Base-by-base conservation (phyloP, 2,888 invertebrate species). In the Ceramica pisi region DNA sequence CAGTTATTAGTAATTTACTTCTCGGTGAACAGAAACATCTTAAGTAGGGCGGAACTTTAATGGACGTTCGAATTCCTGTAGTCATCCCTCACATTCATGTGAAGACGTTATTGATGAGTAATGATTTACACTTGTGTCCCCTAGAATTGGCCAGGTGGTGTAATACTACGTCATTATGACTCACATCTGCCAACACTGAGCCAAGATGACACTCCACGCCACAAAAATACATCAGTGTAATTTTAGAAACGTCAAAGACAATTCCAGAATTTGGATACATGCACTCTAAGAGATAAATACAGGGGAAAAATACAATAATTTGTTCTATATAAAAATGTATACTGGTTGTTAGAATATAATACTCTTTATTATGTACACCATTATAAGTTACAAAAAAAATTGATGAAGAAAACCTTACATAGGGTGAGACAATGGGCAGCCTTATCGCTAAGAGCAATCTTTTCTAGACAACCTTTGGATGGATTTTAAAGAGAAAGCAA, bases 61-160 rank as follows among this genome's bases (percentile, higher is more conserved):
- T 68, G 31, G 26, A 38, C 31, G 62, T 56, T 50, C 23, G 48
- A 26, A 63, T 70, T 63, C 41, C 41, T 56, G 2, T 16, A 16
- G 61, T 50, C 12, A 57, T 48, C 8, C 61, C 23, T 68, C 35
- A 56, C 60, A 50, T 61, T 56, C 12, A 38, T 35, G n/a, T 38
- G 57, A 23, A 44, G 21, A 41, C 26, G 53, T 50, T 53, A 79
- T 62, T 75, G 67, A 53, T 67, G 67, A 75, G 38, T 65, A 59
- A 75, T 76, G 57, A 59, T 66, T 67, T 59, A 53, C 76, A 76
- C 57, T 71, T 66, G 62, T 71, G 64, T 71, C 38, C 38, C 10
- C 41, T 41, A 23, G 44, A 65, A 56, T 51, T 59, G 53, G 59
- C 72, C 59, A 77, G 66, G 41, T 76, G 56, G 59, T 56, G 62